Evolutionary conservation across 2,797 vertebrate genomes (phyloP).

Genomic region (Enteromius treurensis): DNA sequence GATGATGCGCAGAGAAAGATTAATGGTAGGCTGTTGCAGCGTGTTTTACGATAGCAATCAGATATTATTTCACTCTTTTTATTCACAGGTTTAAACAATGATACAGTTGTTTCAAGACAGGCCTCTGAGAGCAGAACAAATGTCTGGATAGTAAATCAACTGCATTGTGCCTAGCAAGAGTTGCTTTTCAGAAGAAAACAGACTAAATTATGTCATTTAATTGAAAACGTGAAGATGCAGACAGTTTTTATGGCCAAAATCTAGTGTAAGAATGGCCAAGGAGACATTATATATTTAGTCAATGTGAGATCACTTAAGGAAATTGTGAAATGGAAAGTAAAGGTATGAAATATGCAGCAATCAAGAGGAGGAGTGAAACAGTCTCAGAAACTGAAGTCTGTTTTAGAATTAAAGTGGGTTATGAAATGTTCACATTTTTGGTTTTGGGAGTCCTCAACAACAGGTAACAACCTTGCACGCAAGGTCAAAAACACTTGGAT

Average conservation of each 20-base stretch:
- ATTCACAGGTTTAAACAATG: not conserved
- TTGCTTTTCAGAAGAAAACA: not conserved
- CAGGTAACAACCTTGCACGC: no score
- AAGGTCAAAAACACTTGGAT: no score
- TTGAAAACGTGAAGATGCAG: not conserved
- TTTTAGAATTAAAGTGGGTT: not conserved
- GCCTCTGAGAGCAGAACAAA: not conserved
- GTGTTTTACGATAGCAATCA: not conserved
- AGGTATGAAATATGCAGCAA: not conserved
- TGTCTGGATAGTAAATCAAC: not conserved
- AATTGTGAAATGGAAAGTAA: slow-evolving; percentile 7
- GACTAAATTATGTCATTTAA: not conserved
- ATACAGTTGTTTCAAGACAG: not conserved
- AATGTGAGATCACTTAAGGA: not conserved
- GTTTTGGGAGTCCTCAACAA: no score
- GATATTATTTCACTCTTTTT: not conserved
- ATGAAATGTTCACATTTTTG: no score
- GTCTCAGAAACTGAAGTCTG: not conserved
- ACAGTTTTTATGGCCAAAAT: not conserved
- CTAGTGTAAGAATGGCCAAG: not conserved
- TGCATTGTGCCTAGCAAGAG: not conserved
- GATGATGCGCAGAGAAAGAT: not conserved
- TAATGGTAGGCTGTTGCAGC: not conserved
- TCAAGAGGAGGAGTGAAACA: not conserved
- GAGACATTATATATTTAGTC: not conserved